Conservation (phyloP, 2,888 invertebrate species). For the Rhagophthalmus giganteus region DNA sequence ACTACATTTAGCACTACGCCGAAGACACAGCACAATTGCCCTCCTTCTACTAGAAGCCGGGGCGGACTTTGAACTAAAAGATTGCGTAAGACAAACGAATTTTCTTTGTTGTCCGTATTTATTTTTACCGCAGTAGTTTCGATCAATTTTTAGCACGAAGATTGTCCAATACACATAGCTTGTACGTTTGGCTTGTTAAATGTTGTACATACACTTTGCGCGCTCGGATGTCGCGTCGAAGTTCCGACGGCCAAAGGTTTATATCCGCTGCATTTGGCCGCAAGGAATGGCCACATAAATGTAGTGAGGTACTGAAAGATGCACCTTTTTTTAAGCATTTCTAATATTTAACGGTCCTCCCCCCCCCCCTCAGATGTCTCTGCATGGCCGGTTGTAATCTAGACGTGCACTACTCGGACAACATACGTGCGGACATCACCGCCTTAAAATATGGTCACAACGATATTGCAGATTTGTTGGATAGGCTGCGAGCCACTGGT, state of each 20-base stretch:
- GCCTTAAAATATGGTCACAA: slow-evolving; percentile 75
- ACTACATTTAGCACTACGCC: slow-evolving; percentile 63
- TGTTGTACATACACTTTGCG: slow-evolving; percentile 63
- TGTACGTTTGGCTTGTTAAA: slow-evolving; percentile 59
- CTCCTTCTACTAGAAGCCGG: slow-evolving; percentile 63
- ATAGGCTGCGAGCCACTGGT: slow-evolving; percentile 64
- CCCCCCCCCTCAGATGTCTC: slow-evolving; percentile 66
- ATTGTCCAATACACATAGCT: slow-evolving; percentile 65
- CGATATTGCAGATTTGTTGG: slow-evolving; percentile 68
- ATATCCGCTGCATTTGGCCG: slow-evolving; percentile 71
- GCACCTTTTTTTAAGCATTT: too few species aligned
- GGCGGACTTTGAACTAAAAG: slow-evolving; percentile 61
- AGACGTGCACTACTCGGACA: slow-evolving; percentile 68
- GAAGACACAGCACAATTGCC: slow-evolving; percentile 61
- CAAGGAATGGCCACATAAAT: slow-evolving; percentile 71
- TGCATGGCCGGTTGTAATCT: slow-evolving; percentile 73
- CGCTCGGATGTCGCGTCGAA: slow-evolving; percentile 65
- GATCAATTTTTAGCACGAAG: slow-evolving; percentile 57
- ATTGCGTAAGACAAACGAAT: slow-evolving; percentile 54
- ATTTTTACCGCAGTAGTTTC: slow-evolving; percentile 2
- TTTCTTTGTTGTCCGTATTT: background rate
- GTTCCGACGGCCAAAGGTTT: slow-evolving; percentile 63
- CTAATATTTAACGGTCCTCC: too few species aligned
- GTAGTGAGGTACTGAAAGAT: slow-evolving; percentile 63
- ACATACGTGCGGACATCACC: slow-evolving; percentile 74